A percentile compares a stretch with the other conserved stretches of the same genome.
Evolutionary conservation across 2,888 invertebrate species (phyloP).

Genomic region (Mongoloraphidia duomilia): DNA sequence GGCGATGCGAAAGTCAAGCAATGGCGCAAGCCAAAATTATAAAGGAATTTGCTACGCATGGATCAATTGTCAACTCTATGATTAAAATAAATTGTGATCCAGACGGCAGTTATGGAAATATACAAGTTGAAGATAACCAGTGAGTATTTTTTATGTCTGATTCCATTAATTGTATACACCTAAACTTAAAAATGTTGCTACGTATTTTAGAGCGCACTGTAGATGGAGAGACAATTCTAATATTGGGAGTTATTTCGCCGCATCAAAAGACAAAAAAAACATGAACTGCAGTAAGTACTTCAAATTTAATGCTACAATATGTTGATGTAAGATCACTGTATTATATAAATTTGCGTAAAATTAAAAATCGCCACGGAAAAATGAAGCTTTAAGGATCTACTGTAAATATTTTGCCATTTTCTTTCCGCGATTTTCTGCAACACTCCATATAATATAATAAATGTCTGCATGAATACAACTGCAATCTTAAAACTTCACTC

Average conservation of each 20-base stretch:
- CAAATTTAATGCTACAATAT: not conserved
- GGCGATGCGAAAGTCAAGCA: constrained; percentile 50
- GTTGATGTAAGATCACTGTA: too few relatives aligned
- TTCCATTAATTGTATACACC: not conserved
- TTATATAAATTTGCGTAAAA: too few relatives aligned
- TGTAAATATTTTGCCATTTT: too few relatives aligned
- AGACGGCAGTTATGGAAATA: constrained; percentile 48
- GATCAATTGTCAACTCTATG: constrained; percentile 38
- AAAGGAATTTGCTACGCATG: constrained; percentile 41
- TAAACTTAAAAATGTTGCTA: not conserved
- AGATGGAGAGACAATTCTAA: too few relatives aligned
- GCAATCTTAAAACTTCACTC: not conserved
- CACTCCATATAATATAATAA: too few relatives aligned
- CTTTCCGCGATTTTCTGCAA: too few relatives aligned
- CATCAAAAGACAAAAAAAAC: too few relatives aligned
- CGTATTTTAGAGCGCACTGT: not conserved
- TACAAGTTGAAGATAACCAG: constrained; percentile 29
- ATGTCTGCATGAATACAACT: too few relatives aligned
- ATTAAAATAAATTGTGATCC: constrained; percentile 42
- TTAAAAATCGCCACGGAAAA: too few relatives aligned
- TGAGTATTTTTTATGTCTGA: not conserved
- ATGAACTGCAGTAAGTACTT: not conserved
- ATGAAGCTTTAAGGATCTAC: too few relatives aligned
- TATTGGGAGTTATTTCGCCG: too few relatives aligned
- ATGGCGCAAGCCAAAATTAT: constrained; percentile 36